These are phyloP conservation scores for Bursaphelenchus okinawaensis DNA, from an alignment of 2,888 invertebrate species.

Conservation along the genomic window DNA sequence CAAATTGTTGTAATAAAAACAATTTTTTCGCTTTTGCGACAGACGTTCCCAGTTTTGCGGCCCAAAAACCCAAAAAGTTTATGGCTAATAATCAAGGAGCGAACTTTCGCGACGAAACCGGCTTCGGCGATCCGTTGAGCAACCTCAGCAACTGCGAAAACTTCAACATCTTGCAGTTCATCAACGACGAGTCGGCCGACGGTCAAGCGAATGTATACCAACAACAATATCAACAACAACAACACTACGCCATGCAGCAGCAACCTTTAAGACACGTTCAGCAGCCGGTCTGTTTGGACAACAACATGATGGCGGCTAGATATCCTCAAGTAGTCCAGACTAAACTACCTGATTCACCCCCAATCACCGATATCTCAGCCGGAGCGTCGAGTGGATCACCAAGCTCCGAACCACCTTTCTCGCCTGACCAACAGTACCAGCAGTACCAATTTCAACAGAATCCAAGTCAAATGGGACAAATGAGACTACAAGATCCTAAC, in stretches of 20 bases:
- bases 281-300: constrained; percentile 5
- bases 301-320: constrained; percentile 8
- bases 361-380: constrained; percentile 52
- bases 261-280: background rate
- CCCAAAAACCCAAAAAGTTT: too few relatives aligned
- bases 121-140: constrained; percentile 50
- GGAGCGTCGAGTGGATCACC: constrained; percentile 46
- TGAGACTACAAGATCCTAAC: background rate
- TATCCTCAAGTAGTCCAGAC: constrained; percentile 9
- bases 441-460: constrained; percentile 3
- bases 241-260: background rate
- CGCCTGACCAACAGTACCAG: constrained; percentile 42
- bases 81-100: constrained; percentile 3
- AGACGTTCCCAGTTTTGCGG: too few relatives aligned
- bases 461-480: background rate
- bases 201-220: background rate
- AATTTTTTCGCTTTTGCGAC: too few relatives aligned
- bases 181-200: constrained; percentile 24
- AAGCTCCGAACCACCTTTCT: constrained; percentile 48
- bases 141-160: constrained; percentile 40
- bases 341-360: constrained; percentile 50
- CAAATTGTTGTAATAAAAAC: background rate
- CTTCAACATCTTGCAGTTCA: constrained; percentile 56
- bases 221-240: background rate
- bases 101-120: constrained; percentile 34